Conservation (phyloP, 2,888 invertebrate species). For the Neocrepidodera transversa region DNA sequence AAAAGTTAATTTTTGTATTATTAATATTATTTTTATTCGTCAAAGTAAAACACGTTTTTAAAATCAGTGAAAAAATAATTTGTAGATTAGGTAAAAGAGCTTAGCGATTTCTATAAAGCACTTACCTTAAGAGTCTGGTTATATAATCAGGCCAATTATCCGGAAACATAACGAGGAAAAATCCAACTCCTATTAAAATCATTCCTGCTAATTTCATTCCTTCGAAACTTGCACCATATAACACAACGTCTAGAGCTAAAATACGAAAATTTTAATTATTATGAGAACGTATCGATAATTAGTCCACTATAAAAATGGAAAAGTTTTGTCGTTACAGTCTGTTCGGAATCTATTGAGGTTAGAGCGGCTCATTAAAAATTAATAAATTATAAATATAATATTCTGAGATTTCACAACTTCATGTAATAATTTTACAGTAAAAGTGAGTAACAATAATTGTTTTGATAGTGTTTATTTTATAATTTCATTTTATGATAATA, state of each 20-base stretch:
- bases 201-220: slow-evolving; percentile 97
- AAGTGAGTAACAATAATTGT: too few species aligned
- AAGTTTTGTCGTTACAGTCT: too few species aligned
- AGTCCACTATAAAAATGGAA: too few species aligned
- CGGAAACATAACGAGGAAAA: slow-evolving; percentile 93
- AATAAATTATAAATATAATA: neutral
- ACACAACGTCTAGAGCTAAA: slow-evolving; percentile 83
- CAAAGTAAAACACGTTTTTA: neutral
- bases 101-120: neutral
- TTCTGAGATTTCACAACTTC: too few species aligned
- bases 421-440: too few species aligned
- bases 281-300: too few species aligned
- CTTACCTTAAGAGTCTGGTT: slow-evolving; percentile 84
- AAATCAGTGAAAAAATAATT: too few species aligned
- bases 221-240: slow-evolving; percentile 86
- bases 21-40: neutral
- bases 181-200: slow-evolving; percentile 87
- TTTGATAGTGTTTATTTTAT: too few species aligned
- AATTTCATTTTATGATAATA: too few species aligned
- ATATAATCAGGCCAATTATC: slow-evolving; percentile 97
- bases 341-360: too few species aligned
- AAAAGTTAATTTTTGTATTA: neutral
- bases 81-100: too few species aligned
- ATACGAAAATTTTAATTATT: slow-evolving; percentile 28
- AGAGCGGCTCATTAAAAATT: too few species aligned